A percentile compares a stretch with the other conserved stretches of the same genome.
phyloP scores from a whole-genome alignment of 1,140 invertebrate genomes.

The Brachionus koreanus region DNA sequence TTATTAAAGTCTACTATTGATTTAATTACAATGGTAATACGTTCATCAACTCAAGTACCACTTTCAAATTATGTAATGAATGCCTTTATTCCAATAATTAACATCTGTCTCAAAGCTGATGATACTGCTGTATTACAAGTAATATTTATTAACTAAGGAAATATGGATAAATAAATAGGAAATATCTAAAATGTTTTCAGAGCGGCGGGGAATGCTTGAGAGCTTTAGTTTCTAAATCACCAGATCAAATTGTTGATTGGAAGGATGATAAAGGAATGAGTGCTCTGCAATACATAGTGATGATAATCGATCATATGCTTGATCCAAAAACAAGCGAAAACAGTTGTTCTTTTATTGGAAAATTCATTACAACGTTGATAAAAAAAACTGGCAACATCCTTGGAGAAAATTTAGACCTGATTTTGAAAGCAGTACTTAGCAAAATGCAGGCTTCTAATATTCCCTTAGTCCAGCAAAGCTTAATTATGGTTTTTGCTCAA shows the following conservation, averaged over 20 bases:
- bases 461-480: conserved; percentile 60
- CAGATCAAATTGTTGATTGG: conserved; percentile 65
- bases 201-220: conserved; percentile 73
- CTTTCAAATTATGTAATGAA: conserved; percentile 51
- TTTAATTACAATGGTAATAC: conserved; percentile 52
- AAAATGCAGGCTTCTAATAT: conserved; percentile 50
- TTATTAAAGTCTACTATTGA: conserved; percentile 49
- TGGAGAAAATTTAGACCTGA: conserved; percentile 69
- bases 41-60: conserved; percentile 46
- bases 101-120: conserved; percentile 53
- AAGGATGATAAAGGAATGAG: conserved; percentile 57
- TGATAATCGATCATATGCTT: conserved; percentile 57
- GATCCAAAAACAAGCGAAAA: conserved; percentile 68
- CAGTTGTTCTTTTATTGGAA: conserved; percentile 69
- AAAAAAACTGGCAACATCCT: conserved; percentile 65
- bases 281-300: conserved; percentile 6
- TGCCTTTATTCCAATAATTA: conserved; percentile 53
- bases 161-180: no score
- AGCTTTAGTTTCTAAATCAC: conserved; percentile 66
- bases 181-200: background rate
- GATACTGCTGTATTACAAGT: conserved; percentile 47
- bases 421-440: conserved; percentile 71
- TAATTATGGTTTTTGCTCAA: conserved; percentile 74
- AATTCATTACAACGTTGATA: conserved; percentile 69
- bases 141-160: background rate